phyloP scores from a whole-genome alignment of 2,113 vertebrate genomes.

The Notarius lentiginosus region DNA sequence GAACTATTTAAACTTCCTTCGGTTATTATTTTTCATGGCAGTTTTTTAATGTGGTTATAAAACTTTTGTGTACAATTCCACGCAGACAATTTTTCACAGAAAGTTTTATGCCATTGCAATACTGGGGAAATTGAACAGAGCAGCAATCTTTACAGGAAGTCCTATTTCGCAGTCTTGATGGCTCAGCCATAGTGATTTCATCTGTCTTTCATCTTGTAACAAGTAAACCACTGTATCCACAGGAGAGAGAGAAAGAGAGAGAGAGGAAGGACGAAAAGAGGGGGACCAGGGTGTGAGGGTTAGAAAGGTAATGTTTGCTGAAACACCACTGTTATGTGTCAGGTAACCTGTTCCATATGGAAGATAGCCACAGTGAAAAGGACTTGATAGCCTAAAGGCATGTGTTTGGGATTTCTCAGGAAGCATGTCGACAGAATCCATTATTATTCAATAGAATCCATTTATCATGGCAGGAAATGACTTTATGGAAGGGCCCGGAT shows the following conservation, averaged over 20 bases:
- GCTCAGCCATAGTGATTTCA: slow-evolving; percentile 30
- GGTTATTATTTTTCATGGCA: not conserved
- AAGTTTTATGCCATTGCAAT: not conserved
- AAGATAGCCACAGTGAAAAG: not conserved
- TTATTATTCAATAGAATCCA: slow-evolving; percentile 31
- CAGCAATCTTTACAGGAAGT: not conserved
- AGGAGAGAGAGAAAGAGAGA: not conserved
- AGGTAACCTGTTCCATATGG: slow-evolving; percentile 25
- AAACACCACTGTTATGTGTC: slow-evolving; percentile 20
- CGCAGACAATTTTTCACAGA: not conserved
- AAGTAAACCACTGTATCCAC: slow-evolving; percentile 27
- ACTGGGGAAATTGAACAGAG: slow-evolving; percentile 4
- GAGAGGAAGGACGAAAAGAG: not conserved
- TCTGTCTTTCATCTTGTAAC: slow-evolving; percentile 48
- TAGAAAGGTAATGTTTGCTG: not conserved
- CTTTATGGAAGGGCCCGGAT: not conserved
- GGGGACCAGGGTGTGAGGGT: not conserved
- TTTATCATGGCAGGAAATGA: slow-evolving; percentile 25
- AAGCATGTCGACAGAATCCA: slow-evolving; percentile 26
- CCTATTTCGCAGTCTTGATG: slow-evolving; percentile 16
- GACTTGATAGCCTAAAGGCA: slow-evolving; percentile 21
- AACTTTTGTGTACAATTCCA: not conserved
- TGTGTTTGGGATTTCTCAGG: slow-evolving; percentile 37
- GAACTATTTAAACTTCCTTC: not conserved
- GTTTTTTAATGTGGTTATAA: not conserved